Conservation (phyloP, 2,888 invertebrate species). For the Diabrotica balteata region DNA sequence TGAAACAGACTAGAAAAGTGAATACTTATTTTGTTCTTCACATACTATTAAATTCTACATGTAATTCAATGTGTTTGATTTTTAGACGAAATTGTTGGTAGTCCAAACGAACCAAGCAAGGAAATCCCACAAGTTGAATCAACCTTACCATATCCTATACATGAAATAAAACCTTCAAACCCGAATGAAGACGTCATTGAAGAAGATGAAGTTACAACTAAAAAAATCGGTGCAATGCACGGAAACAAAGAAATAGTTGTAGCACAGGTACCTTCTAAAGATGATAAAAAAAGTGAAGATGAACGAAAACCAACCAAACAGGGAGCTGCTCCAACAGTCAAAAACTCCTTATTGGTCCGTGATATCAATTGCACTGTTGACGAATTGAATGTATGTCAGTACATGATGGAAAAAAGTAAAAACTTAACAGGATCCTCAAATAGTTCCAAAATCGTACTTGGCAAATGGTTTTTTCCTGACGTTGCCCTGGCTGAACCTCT, state of each 20-base stretch:
- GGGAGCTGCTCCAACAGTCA: background rate
- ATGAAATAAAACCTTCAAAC: no score
- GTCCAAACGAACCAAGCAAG: no score
- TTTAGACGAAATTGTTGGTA: no score
- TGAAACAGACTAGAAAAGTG: no score
- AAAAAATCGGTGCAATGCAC: slow-evolving; percentile 6
- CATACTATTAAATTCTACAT: no score
- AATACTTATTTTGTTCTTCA: no score
- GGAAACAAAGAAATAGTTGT: background rate
- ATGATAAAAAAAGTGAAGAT: background rate
- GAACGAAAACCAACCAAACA: background rate
- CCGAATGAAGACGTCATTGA: no score
- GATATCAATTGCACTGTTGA: slow-evolving; percentile 17
- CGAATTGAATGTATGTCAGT: slow-evolving; percentile 7
- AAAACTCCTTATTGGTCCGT: slow-evolving; percentile 14
- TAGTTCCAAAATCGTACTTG: slow-evolving; percentile 13
- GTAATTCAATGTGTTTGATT: no score
- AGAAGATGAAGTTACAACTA: background rate
- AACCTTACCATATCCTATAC: no score
- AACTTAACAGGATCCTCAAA: slow-evolving; percentile 10
- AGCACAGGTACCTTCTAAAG: background rate
- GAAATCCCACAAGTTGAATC: no score
- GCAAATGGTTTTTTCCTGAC: slow-evolving; percentile 32
- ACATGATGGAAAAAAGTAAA: slow-evolving; percentile 13
- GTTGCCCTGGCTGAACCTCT: slow-evolving; percentile 9